phyloP scores from a whole-genome alignment of 2,113 vertebrate species.

The Cynocephalus volans region DNA sequence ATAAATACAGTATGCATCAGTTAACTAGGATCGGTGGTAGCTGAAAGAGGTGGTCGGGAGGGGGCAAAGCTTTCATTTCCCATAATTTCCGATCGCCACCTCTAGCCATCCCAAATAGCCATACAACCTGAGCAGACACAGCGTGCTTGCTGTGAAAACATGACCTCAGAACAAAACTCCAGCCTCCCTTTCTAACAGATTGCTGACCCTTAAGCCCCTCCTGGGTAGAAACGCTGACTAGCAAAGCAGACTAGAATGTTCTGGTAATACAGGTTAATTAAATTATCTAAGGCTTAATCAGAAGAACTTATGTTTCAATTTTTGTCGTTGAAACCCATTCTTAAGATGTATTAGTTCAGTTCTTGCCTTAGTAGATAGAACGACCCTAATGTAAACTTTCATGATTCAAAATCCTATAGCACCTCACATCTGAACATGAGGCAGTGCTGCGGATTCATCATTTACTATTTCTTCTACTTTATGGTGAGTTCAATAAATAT shows the following conservation, averaged over 20 bases:
- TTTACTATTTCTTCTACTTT: neutral
- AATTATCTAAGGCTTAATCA: conserved; percentile 30
- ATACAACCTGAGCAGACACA: neutral
- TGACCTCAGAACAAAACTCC: neutral
- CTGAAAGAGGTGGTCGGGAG: neutral
- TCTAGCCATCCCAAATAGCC: neutral
- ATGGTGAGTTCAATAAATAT: neutral
- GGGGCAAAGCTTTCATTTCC: neutral
- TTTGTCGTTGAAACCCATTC: neutral
- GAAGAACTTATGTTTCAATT: neutral
- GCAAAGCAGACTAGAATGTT: conserved; percentile 25
- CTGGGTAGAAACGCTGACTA: neutral
- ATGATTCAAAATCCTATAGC: neutral
- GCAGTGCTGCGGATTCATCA: too few species aligned
- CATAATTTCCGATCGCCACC: neutral
- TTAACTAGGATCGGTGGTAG: neutral
- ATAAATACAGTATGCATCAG: neutral
- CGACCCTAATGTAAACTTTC: neutral
- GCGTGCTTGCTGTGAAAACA: neutral
- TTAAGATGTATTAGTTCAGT: neutral
- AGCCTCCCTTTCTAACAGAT: neutral
- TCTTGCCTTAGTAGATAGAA: neutral
- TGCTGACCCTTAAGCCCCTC: neutral
- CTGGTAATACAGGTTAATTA: neutral
- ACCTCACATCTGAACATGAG: neutral